Percentiles rank a stretch among this genome's conserved stretches.
These are phyloP conservation scores for Lophotriccus pileatus DNA, from an alignment of 2,797 vertebrate species.

Conservation along the genomic window DNA sequence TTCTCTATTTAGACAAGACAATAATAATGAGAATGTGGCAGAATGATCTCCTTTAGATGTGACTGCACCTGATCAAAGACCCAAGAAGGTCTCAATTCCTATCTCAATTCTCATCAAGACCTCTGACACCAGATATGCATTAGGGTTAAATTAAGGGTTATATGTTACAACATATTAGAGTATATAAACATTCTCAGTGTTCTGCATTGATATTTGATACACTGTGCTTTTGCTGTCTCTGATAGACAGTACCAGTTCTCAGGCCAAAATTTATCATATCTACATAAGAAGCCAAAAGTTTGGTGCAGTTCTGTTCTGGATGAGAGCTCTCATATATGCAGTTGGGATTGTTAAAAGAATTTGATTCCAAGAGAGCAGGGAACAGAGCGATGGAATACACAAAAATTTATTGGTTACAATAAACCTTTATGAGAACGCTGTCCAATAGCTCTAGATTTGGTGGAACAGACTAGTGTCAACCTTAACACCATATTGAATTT, in stretches of 20 bases:
- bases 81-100: neutral
- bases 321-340: neutral
- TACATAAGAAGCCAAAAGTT: neutral
- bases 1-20: neutral
- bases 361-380: too few species aligned
- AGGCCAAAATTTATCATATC: neutral
- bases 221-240: neutral
- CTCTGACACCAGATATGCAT: neutral
- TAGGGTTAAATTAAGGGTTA: neutral
- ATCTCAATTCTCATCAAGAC: neutral
- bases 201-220: neutral
- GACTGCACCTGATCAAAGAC: neutral
- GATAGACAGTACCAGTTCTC: neutral
- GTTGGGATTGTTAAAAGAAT: neutral
- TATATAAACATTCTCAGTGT: neutral
- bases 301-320: neutral
- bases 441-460: neutral
- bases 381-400: neutral
- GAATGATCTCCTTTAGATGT: neutral
- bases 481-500: neutral
- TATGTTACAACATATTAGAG: neutral
- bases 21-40: fast-evolving
- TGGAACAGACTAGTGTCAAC: neutral
- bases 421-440: neutral
- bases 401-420: neutral